Evolutionary conservation across 1,140 invertebrate genomes (phyloP).

Genomic region (Druon quercuslanigerum): DNA sequence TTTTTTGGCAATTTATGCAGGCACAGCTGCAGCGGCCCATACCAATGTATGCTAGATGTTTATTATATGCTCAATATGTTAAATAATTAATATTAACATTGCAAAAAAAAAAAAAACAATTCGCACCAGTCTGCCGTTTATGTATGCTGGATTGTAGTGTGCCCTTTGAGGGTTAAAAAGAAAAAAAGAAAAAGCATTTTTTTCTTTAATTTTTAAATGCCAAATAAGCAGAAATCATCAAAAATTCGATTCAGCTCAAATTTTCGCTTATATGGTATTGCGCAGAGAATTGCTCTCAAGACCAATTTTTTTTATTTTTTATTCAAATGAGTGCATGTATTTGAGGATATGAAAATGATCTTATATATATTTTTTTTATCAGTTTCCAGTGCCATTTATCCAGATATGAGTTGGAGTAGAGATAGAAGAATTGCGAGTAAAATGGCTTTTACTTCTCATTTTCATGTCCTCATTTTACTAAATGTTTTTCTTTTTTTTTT

Average conservation of each 20-base stretch:
- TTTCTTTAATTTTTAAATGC: not conserved
- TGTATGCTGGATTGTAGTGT: too few species aligned
- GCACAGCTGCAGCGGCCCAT: too few species aligned
- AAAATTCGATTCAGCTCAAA: not conserved
- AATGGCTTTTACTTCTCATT: not conserved
- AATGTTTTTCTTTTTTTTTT: too few species aligned
- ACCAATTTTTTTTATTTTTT: not conserved
- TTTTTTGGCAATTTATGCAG: too few species aligned
- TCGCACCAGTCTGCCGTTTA: too few species aligned
- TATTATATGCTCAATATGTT: too few species aligned
- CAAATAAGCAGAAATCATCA: constrained; percentile 7
- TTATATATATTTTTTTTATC: not conserved
- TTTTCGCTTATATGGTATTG: not conserved
- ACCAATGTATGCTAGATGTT: too few species aligned
- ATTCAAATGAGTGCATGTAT: not conserved
- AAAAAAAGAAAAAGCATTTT: too few species aligned
- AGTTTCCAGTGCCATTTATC: constrained; percentile 8
- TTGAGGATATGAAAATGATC: not conserved
- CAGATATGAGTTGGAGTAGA: too few species aligned
- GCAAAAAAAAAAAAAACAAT: too few species aligned
- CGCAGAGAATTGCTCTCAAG: not conserved
- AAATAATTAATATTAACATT: too few species aligned
- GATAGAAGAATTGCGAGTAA: not conserved
- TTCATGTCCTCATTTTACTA: not conserved
- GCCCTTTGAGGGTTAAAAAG: too few species aligned